Base-by-base conservation (phyloP, 92 coral and sea anemone genomes). In the Plumapathes pennacea region DNA sequence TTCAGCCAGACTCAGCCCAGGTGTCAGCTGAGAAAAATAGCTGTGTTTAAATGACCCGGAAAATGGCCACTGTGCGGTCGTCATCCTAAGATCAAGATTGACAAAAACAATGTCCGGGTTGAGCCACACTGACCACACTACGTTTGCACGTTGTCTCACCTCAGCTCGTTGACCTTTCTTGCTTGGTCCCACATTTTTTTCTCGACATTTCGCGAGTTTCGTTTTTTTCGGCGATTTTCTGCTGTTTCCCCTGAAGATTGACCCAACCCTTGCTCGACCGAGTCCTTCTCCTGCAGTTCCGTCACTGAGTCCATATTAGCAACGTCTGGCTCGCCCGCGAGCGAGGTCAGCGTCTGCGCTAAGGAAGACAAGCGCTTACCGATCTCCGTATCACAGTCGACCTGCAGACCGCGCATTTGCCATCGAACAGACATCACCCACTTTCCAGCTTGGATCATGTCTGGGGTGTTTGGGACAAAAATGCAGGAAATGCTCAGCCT, bases 151-250 rank as follows among this genome's bases (percentile, higher is more conserved):
- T n/a, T n/a, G n/a, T n/a, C 61, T 57, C 42, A 89, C 99, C 95
- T 84, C 34, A 94, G 81, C 31, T 94, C 99, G 54, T 81, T 94
- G 60, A 94, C 96, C 60, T 73, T 94, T 15, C 89, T 66, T 7
- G 97, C 97, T 44, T 94, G 99, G 51, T 89, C 85, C 96, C 96
- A 94, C 99, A 94, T 94, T 36, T 89, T 89, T 62, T 79, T 94
- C 64, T 94, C 99, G 29, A 94, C 54, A 46, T 69, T 85, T 61
- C 74, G 61, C 26, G 86, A 77, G 10, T 62, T 57, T 8, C 45
- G 67, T 58, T 64, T 81, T 37, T 89, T 83, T 32, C 62, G 51
- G 5, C 80, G 69, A 22, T 25, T 13, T 2, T 37, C 67, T 23
- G 44, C 68, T 24, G 74, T 32, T 10, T 71, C 80, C 25, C 56